Evolutionary conservation across 92 coral and sea anemone species (phyloP).

Genomic region (Meandrina meandrites): DNA sequence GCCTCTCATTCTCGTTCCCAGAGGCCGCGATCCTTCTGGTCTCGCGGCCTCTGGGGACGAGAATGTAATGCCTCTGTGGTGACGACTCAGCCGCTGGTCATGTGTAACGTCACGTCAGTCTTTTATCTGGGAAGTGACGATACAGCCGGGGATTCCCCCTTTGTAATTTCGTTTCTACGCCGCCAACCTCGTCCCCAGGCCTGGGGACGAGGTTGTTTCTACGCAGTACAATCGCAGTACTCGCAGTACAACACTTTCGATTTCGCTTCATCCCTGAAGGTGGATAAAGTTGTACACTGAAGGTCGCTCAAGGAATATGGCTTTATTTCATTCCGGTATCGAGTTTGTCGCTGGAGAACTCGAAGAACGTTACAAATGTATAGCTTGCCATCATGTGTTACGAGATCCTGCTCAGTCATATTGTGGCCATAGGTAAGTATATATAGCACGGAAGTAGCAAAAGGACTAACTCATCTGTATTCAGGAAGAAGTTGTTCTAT

Average conservation of each 20-base stretch:
- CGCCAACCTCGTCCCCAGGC: too few species aligned
- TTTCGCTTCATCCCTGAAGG: background rate
- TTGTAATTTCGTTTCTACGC: too few species aligned
- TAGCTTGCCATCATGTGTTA: slow-evolving; percentile 47
- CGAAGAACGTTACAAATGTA: slow-evolving; percentile 65
- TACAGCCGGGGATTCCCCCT: background rate
- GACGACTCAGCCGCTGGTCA: background rate
- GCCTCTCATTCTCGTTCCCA: too few species aligned
- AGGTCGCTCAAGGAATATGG: slow-evolving; percentile 12
- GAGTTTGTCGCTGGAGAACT: slow-evolving; percentile 33
- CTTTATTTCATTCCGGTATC: background rate
- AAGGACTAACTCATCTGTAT: background rate
- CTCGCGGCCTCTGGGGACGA: background rate
- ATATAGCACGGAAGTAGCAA: background rate
- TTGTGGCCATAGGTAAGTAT: slow-evolving; percentile 81
- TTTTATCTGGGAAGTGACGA: too few species aligned
- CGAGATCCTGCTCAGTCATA: slow-evolving; percentile 70
- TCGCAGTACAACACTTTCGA: slow-evolving; percentile 1
- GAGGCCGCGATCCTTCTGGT: too few species aligned
- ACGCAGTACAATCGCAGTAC: too few species aligned
- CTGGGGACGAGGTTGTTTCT: too few species aligned
- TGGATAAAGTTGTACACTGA: background rate
- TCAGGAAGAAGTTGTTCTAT: background rate
- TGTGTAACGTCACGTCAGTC: too few species aligned
- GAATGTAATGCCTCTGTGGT: too few species aligned